Conservation (phyloP, 1,140 invertebrate genomes). For the Bradysia coprophila region DNA sequence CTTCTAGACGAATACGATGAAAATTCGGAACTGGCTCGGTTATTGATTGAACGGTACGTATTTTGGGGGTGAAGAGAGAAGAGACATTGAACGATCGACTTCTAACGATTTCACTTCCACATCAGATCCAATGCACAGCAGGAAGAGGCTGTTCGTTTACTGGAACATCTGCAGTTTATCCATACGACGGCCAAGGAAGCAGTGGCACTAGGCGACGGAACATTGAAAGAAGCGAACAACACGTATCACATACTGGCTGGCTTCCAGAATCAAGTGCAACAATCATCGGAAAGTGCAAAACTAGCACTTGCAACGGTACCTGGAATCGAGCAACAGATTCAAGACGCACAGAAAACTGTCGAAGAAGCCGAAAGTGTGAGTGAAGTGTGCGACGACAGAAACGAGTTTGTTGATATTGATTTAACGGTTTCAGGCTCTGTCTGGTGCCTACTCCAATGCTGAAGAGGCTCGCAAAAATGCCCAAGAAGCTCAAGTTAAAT, state of each 20-base stretch:
- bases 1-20: constrained; percentile 10
- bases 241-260: constrained; percentile 68
- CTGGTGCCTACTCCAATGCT: constrained; percentile 59
- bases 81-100: not conserved
- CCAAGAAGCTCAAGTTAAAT: constrained; percentile 50
- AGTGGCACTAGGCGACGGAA: constrained; percentile 64
- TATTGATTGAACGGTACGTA: constrained; percentile 41
- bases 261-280: constrained; percentile 77
- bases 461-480: constrained; percentile 55
- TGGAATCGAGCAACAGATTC: constrained; percentile 39
- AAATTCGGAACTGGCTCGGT: constrained; percentile 37
- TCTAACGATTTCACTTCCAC: not conserved
- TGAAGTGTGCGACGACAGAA: not conserved
- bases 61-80: constrained; percentile 1
- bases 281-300: constrained; percentile 52
- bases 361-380: constrained; percentile 38
- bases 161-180: constrained; percentile 46
- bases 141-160: constrained; percentile 24
- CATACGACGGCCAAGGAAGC: constrained; percentile 59
- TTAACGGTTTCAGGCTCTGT: constrained; percentile 26
- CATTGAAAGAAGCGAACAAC: constrained; percentile 67
- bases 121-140: constrained; percentile 19
- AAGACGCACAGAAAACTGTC: constrained; percentile 32
- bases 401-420: not conserved
- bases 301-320: constrained; percentile 56